Percentiles rank a stretch among this genome's conserved stretches.
Evolutionary conservation across 2,113 vertebrate species (phyloP).

Genomic region (Hippocampus abdominalis): DNA sequence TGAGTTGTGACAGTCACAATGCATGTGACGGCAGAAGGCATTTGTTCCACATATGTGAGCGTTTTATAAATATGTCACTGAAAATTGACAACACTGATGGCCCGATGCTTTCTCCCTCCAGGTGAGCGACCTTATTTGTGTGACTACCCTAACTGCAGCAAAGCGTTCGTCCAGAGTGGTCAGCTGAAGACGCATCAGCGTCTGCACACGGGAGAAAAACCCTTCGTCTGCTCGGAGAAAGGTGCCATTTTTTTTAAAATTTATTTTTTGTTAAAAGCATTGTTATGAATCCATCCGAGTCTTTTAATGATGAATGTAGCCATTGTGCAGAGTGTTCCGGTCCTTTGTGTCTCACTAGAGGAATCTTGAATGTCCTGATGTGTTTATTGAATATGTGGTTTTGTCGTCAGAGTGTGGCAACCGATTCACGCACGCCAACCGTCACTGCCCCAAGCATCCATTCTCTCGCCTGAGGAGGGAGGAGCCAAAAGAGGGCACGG

Average conservation of each 20-base stretch:
- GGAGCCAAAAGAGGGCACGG: conserved; percentile 78
- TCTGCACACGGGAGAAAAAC: conserved; percentile 96
- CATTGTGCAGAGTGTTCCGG: too few species aligned
- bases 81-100: background rate
- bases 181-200: conserved; percentile 98
- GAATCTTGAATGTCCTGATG: background rate
- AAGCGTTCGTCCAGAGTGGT: conserved; percentile 97
- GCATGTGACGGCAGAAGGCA: background rate
- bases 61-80: background rate
- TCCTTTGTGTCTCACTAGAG: background rate
- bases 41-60: background rate
- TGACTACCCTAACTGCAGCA: conserved; percentile 94
- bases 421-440: conserved; percentile 95
- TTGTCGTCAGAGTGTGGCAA: conserved; percentile 82
- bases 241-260: conserved; percentile 69
- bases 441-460: conserved; percentile 94
- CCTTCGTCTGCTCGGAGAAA: conserved; percentile 96
- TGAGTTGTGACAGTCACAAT: conserved; percentile 51
- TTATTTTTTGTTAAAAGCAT: background rate
- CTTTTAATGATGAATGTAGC: background rate
- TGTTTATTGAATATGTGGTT: background rate
- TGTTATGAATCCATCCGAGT: background rate
- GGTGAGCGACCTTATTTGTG: conserved; percentile 96
- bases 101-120: conserved; percentile 37
- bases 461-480: conserved; percentile 92